Percentiles rank a stretch among this genome's conserved stretches.
Evolutionary conservation across 2,113 vertebrate species (phyloP).

Genomic region (Cottus gobio): DNA sequence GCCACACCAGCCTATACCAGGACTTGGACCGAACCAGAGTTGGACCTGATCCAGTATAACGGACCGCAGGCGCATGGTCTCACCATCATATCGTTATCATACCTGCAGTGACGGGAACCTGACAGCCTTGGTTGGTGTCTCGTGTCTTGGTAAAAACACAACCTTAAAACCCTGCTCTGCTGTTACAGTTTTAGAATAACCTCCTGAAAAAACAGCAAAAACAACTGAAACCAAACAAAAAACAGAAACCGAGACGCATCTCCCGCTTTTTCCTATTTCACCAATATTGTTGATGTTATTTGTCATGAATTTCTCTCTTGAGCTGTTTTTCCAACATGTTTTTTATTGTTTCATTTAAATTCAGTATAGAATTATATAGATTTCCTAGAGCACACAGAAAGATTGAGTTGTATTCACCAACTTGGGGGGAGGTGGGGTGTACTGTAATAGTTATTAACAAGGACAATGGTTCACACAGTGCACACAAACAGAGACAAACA

Average conservation of each 20-base stretch:
- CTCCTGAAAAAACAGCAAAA: slow-evolving; percentile 74
- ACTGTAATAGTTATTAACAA: slow-evolving; percentile 76
- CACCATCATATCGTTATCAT: slow-evolving; percentile 48
- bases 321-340: slow-evolving; percentile 67
- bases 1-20: slow-evolving; percentile 7
- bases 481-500: slow-evolving; percentile 81
- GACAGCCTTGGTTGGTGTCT: slow-evolving; percentile 63
- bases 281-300: slow-evolving; percentile 51
- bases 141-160: slow-evolving; percentile 70
- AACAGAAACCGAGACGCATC: slow-evolving; percentile 56
- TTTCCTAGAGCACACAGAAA: slow-evolving; percentile 86
- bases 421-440: slow-evolving; percentile 61
- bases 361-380: slow-evolving; percentile 82
- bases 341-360: slow-evolving; percentile 79
- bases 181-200: slow-evolving; percentile 58
- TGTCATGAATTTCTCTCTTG: slow-evolving; percentile 68
- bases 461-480: slow-evolving; percentile 81
- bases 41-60: slow-evolving; percentile 21
- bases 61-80: slow-evolving; percentile 46
- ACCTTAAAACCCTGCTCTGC: slow-evolving; percentile 63
- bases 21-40: slow-evolving; percentile 26
- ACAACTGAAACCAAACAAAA: slow-evolving; percentile 73
- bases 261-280: slow-evolving; percentile 46
- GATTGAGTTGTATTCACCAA: slow-evolving; percentile 78
- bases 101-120: slow-evolving; percentile 65